Base-by-base conservation (phyloP, 1,140 invertebrate genomes). In the Sweltsa coloradensis region DNA sequence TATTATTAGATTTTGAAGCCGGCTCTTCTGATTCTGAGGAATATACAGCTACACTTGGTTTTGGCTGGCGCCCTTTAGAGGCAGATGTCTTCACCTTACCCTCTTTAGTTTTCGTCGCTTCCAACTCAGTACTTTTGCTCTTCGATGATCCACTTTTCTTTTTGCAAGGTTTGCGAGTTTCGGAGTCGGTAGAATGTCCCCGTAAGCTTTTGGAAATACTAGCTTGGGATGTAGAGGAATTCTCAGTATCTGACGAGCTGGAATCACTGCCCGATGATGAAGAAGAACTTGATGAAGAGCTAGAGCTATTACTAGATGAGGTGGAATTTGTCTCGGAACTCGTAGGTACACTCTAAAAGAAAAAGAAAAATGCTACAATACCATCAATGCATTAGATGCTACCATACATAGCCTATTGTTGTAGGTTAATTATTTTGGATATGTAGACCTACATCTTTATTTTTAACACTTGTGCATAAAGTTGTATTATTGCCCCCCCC, bases 21-120 rank as follows among this genome's bases (percentile, higher is more conserved):
- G n/a, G n/a, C n/a, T 58, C 60, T 41, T 63, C 60, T 22, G 57
- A 57, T 47, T 62, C 59, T 9, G 59, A 58, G 19, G 59, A 56
- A 40, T 54, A 60, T 25, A 57, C 44, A 13, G 50, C 40, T 36
- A 43, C 46, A 49, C 55, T 59, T 34, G 45, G 25, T 37, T 53
- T 47, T 19, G 45, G 23, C 11, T 24, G 13, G 31, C 26, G 18
- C 11, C 34, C 43, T 41, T 49, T 49, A 5, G 3, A 25, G 41
- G 40, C n/a, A 16, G 47, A 34, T 34, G 31, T n/a, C 25, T 36
- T 49, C 16, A 31, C 34, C 34, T 49, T 43, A 18, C 34, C 25
- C 26, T 51, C 56, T 60, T 64, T 29, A 57, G 43, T 52, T 55
- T 59, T 41, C n/a, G 41, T 22, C n/a, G 42, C 47, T 36, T 49